Evolutionary conservation across 2,113 vertebrate genomes (phyloP), one percentile per base, ranked within the genome.

Genomic region (Lichenostomus cassidix): DNA sequence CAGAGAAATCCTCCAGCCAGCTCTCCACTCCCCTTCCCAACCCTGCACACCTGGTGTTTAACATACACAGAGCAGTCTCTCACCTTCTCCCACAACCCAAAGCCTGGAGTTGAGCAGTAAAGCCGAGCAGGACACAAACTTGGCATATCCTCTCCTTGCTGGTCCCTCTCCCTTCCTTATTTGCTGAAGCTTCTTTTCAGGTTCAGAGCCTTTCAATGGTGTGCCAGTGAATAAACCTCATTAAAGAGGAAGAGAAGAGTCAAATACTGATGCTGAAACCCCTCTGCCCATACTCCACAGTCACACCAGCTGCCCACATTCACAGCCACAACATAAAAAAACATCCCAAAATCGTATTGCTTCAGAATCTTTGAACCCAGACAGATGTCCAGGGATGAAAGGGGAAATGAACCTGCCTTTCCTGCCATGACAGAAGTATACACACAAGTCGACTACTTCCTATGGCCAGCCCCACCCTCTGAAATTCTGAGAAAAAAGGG

Each of bases 401-500:
- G 83, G 64, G 60, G 88, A 71, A 75, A 92, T 2, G 12, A 78
- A 92, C 93, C 44, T 50, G 76, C 60, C 87, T 74, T 94, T 49
- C 73, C 77, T 96, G 70, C 69, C 80, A 88, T 90, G 84, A 96
- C 87, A 94, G 78, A 53, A 90, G 87, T 3, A 0, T 64, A 74
- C 76, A 90, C 42, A 64, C 65, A 64, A 95, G 73, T 82, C 12
- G 0, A 69, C 87, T 94, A 44, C 83, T 94, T 92, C 94, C 94
- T 92, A 52, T 37, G 80, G 77, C 64, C 89, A 94, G 63, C 52
- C 63, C 69, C 94, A 95, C 76, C 92, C 90, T 84, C 63, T 16
- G 41, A 93, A 94, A 88, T 96, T 96, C 91, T 95, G 47, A 95
- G 89, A 92, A 96, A 96, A 94, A 67, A 64, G n/a, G 63, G 46